phyloP scores from a whole-genome alignment of 2,113 vertebrate species.

The Pelvicachromis taeniatus region DNA sequence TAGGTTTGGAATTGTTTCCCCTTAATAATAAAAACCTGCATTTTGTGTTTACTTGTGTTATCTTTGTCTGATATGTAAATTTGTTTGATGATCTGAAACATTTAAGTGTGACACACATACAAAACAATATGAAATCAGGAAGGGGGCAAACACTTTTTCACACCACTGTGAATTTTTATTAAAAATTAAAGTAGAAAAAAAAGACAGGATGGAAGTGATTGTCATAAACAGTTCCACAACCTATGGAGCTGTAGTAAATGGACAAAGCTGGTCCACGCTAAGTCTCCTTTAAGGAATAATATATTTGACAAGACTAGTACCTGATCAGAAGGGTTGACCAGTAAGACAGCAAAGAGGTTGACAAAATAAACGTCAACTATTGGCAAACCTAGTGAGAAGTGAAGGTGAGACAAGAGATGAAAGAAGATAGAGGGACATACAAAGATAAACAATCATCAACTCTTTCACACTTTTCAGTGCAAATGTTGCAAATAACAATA shows the following conservation, averaged over 20 bases:
- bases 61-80: not conserved
- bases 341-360: not conserved
- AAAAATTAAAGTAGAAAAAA: not conserved
- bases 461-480: not conserved
- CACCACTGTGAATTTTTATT: not conserved
- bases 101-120: not conserved
- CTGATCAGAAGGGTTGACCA: not conserved
- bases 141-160: not conserved
- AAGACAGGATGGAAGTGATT: not conserved
- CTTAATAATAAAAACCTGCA: not conserved
- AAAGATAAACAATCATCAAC: not conserved
- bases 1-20: not conserved
- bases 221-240: not conserved
- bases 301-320: not conserved
- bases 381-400: not conserved
- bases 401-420: not conserved
- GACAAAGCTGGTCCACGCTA: not conserved
- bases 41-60: not conserved
- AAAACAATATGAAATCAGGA: not conserved
- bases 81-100: not conserved
- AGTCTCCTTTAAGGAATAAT: not conserved
- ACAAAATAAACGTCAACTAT: not conserved
- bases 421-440: not conserved
- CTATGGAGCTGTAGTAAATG: not conserved
- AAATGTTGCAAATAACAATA: not conserved